Percentiles rank a stretch among this genome's conserved stretches.
These are phyloP conservation scores for Chelonus insularis DNA, from an alignment of 1,140 invertebrate genomes.

Conservation along the genomic window DNA sequence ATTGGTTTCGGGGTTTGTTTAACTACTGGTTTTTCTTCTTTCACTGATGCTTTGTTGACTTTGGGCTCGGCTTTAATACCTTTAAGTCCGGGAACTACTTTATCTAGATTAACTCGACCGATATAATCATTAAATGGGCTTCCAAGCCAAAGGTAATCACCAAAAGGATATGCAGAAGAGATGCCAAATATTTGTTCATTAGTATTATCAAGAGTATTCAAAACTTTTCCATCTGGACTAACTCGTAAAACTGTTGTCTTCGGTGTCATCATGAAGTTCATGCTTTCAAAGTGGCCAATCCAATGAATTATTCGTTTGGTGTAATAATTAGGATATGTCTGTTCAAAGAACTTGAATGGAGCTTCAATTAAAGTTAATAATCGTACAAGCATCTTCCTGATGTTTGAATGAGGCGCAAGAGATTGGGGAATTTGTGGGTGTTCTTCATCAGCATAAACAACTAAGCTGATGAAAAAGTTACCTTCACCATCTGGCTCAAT, in stretches of 20 bases:
- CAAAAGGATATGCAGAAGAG: constrained; percentile 65
- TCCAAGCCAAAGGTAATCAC: constrained; percentile 67
- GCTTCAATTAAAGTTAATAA: constrained; percentile 62
- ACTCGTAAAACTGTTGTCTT: constrained; percentile 63
- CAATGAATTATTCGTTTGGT: constrained; percentile 60
- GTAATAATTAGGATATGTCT: constrained; percentile 64
- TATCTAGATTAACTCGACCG: constrained; percentile 63
- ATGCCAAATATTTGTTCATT: constrained; percentile 58
- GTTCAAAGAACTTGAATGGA: constrained; percentile 63
- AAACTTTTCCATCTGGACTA: constrained; percentile 69
- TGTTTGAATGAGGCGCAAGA: constrained; percentile 61
- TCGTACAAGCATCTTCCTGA: constrained; percentile 66
- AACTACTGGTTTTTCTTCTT: neutral
- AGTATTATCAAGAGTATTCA: constrained; percentile 64
- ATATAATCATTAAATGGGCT: constrained; percentile 72
- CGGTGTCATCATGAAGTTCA: constrained; percentile 48
- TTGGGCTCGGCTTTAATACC: constrained; percentile 30
- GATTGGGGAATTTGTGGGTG: constrained; percentile 58
- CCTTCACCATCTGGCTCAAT: constrained; percentile 68
- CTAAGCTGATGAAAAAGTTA: constrained; percentile 69
- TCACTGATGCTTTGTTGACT: neutral
- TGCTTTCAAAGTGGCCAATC: constrained; percentile 57
- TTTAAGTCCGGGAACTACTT: constrained; percentile 53
- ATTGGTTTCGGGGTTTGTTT: neutral
- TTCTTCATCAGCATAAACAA: constrained; percentile 58